phyloP scores from a whole-genome alignment of 1,140 invertebrate species.

The Lepidurus couesii region DNA sequence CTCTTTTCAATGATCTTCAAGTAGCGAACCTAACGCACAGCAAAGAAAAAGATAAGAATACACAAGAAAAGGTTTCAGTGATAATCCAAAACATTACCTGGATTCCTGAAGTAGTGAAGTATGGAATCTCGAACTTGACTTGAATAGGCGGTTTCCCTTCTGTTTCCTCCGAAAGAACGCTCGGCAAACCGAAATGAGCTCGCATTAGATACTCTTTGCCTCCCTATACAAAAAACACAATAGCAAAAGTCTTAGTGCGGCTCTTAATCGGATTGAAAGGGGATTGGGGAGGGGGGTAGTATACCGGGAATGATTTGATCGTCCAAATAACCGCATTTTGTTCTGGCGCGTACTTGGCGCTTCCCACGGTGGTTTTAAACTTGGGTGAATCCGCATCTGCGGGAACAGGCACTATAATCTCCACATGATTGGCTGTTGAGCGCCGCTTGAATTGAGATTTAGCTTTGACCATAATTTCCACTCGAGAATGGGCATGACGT shows the following conservation, averaged over 20 bases:
- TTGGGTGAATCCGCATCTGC: slow-evolving; percentile 97
- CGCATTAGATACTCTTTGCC: slow-evolving; percentile 99
- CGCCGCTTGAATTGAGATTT: slow-evolving; percentile 98
- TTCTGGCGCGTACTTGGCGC: slow-evolving; percentile 95
- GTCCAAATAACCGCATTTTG: slow-evolving; percentile 98
- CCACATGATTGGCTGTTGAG: slow-evolving; percentile 98
- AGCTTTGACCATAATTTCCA: slow-evolving; percentile 99
- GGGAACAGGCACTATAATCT: slow-evolving; percentile 98
- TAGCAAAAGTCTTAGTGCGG: slow-evolving; percentile 23
- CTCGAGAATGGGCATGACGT: slow-evolving; percentile 92
- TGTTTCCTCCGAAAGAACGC: slow-evolving; percentile 87
- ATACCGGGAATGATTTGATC: slow-evolving; percentile 94
- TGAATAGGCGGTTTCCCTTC: slow-evolving; percentile 98
- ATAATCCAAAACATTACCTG: slow-evolving; percentile 57
- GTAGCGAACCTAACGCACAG: slow-evolving; percentile 67
- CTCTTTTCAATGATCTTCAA: slow-evolving; percentile 99
- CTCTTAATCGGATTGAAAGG: background rate
- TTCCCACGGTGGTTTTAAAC: slow-evolving; percentile 97
- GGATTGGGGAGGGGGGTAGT: background rate
- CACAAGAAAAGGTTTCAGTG: background rate
- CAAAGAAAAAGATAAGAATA: slow-evolving; percentile 27
- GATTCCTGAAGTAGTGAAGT: slow-evolving; percentile 98
- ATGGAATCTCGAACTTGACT: slow-evolving; percentile 99
- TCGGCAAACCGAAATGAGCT: slow-evolving; percentile 97
- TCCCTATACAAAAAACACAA: slow-evolving; percentile 50